phyloP scores from a whole-genome alignment of 2,797 vertebrate species.

The Graptemys geographica region DNA sequence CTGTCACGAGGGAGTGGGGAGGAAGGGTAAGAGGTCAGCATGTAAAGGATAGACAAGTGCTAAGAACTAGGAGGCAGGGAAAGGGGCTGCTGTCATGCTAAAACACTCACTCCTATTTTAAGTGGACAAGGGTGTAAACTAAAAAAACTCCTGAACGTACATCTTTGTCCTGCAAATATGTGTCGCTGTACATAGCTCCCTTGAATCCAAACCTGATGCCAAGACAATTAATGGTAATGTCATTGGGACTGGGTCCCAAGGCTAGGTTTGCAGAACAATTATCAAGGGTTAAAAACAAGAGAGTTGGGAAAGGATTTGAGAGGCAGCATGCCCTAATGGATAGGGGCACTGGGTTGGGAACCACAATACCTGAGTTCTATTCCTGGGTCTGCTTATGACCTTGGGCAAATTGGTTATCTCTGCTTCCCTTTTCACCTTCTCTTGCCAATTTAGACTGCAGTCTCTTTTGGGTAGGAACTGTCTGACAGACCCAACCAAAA shows the following conservation, averaged over 20 bases:
- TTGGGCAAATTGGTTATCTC: not conserved
- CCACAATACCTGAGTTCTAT: accelerated
- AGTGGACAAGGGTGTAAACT: not conserved
- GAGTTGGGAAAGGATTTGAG: no score
- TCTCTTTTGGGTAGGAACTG: no score
- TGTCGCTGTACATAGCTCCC: not conserved
- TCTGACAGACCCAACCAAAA: no score
- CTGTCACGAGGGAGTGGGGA: not conserved
- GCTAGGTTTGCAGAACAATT: not conserved
- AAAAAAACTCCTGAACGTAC: not conserved
- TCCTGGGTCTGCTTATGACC: not conserved
- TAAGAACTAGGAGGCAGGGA: not conserved
- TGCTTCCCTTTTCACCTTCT: no score
- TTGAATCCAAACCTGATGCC: not conserved
- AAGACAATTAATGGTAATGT: not conserved
- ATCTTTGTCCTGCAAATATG: not conserved
- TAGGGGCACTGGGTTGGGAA: not conserved
- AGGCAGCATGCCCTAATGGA: accelerated
- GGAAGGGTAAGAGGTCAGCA: not conserved
- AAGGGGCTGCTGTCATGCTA: not conserved
- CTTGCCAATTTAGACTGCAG: no score
- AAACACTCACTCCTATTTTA: not conserved
- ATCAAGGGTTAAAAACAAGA: not conserved
- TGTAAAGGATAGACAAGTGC: not conserved
- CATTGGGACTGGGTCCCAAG: not conserved